Base-by-base conservation (phyloP, 2,113 vertebrate species). In the Speoplatyrhinus poulsoni region DNA sequence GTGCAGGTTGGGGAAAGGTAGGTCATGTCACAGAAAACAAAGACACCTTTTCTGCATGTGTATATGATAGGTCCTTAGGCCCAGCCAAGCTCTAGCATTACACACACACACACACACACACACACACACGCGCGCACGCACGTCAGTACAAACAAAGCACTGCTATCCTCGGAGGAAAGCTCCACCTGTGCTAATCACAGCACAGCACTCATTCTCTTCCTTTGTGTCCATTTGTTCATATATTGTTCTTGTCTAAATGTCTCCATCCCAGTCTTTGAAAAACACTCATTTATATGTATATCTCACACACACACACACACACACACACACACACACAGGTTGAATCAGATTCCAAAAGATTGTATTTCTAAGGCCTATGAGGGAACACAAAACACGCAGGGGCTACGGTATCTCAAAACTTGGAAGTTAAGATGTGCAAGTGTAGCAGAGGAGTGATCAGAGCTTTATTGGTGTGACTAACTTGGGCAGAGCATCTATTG, bases 161-260 rank as follows among this genome's bases (percentile, higher is more conserved):
- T 52, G 70, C 62, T 74, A 65, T 71, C 80, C 76, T 69, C 53
- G 10, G 47, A 71, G 82, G 81, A 63, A 5, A 47, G 62, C 62
- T 65, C 68, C 84, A 86, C 84, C 84, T 86, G 80, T 76, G 77
- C 68, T 77, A 74, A 83, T 60, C 72, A 76, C 69, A 69, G 62
- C 55, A 32, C n/a, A n/a, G n/a, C n/a, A n/a, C 10, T 61, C 63
- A 4, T 9, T 52, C 63, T 12, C 55, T 67, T 15, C 3, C 53
- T 52, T 46, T 61, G 16, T 65, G 16, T 33, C 13, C 32, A 26
- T 61, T 10, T 41, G 52, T 9, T 33, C 15, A 12, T n/a, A 7
- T 60, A 13, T 60, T 41, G 12, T 41, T 41, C 41, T 46, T 46
- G 46, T 46, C 8, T 41, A 61, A 19, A 26, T 33, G 3, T 16